These are phyloP conservation scores for Ganaspis sp. DNA, from an alignment of 1,140 invertebrate species.

Conservation along the genomic window DNA sequence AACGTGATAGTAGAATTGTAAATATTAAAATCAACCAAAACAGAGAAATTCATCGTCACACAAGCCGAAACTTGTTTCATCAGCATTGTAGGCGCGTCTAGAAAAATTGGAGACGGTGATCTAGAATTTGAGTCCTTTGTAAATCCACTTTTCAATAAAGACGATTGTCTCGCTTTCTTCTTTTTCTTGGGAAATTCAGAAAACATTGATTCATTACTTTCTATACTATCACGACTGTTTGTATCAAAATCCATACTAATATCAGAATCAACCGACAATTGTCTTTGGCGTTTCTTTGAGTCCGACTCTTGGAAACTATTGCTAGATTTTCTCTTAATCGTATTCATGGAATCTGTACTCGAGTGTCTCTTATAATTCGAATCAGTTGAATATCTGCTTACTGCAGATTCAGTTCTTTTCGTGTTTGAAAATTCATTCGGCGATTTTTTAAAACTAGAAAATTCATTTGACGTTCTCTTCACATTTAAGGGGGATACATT, in stretches of 20 bases:
- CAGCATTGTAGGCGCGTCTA: background rate
- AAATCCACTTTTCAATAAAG: conserved; percentile 61
- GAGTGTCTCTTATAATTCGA: conserved; percentile 1
- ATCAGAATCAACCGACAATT: background rate
- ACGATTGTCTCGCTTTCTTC: conserved; percentile 51
- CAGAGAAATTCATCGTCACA: conserved; percentile 51
- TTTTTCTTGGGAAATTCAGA: conserved; percentile 14
- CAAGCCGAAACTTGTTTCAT: background rate
- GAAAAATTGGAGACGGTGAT: conserved; percentile 52
- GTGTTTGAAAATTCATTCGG: conserved; percentile 18
- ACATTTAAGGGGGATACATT: background rate
- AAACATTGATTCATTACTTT: background rate
- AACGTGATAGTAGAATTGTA: conserved; percentile 59
- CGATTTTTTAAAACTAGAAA: conserved; percentile 10
- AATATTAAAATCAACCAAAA: conserved; percentile 54
- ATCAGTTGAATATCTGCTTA: background rate
- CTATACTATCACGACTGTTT: conserved; percentile 43
- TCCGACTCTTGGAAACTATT: too few species aligned
- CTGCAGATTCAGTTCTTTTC: conserved; percentile 42
- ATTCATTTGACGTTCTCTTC: conserved; percentile 46
- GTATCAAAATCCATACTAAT: conserved; percentile 15
- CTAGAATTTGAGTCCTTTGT: conserved; percentile 48
- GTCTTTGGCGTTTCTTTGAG: too few species aligned
- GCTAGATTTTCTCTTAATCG: too few species aligned
- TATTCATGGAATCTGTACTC: too few species aligned